Base-by-base conservation (phyloP, 2,113 vertebrate genomes). In the Nyctibius bracteatus region DNA sequence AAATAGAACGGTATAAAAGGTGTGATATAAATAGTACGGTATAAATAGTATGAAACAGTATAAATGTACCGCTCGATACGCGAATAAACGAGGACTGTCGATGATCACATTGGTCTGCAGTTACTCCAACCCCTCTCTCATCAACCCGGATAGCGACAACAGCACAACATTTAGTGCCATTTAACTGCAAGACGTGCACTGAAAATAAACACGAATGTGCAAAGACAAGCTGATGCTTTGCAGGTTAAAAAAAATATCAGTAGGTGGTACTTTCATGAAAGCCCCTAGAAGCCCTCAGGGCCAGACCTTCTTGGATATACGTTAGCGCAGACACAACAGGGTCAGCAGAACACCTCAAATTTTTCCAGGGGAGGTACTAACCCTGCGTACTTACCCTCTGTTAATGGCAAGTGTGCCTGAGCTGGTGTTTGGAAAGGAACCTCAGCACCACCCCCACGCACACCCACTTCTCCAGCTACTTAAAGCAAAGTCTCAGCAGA, bases 321-420 rank as follows among this genome's bases (percentile, higher is more conserved):
- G 41, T 46, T 9, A 52, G 6, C 4, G 17, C 23, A 27, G 74
- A 80, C 4, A 30, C n/a, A 33, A 22, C 0, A 16, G 39, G 33
- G 27, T 35, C 47, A 80, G 52, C 33, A 84, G 66, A 91, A 43
- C 17, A 66, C 9, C 15, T 72, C 28, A 27, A 0, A 5, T 54
- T 54, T 58, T 86, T 66, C n/a, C 47, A 3, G 6, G 3, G 2
- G 33, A 70, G 31, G 15, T 30, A 66, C 49, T 65, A 35, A 52
- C n/a, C 11, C 46, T 20, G 4, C 1, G 2, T 30, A 14, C 28
- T 86, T 19, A 81, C 6, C 14, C 15, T 77, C 44, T 83, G 30
- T 3, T 43, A 27, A 30, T 2, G 4, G 43, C 0, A 0, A 61
- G 5, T 20, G 17, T 22, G 33, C 25, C 39, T 33, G 11, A 35